These are phyloP conservation scores for Triplophysa rosa DNA, from an alignment of 2,113 vertebrate genomes.

Conservation along the genomic window DNA sequence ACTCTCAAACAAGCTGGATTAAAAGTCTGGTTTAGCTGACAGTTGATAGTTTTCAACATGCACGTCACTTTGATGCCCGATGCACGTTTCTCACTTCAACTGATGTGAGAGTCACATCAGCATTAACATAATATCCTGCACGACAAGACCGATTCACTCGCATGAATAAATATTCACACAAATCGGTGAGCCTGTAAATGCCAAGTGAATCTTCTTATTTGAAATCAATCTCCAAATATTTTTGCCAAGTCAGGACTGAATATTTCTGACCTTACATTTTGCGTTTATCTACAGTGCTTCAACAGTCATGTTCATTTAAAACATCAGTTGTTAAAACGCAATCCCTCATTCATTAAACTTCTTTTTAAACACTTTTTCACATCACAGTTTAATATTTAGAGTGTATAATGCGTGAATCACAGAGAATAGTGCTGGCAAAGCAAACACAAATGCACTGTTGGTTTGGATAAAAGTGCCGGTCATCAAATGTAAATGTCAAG, in stretches of 20 bases:
- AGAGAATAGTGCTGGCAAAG: too few species aligned
- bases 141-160: neutral
- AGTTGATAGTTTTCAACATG: slow-evolving; percentile 6
- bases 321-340: neutral
- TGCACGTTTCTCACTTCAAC: slow-evolving; percentile 5
- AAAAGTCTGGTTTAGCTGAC: neutral
- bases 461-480: too few species aligned
- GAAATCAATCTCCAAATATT: neutral
- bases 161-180: neutral
- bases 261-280: neutral
- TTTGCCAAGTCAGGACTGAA: neutral
- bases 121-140: slow-evolving; percentile 23
- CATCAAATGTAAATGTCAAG: too few species aligned
- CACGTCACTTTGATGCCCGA: neutral
- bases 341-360: too few species aligned
- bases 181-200: slow-evolving; percentile 4
- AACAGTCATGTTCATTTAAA: neutral
- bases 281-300: neutral
- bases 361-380: too few species aligned
- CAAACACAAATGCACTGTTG: too few species aligned
- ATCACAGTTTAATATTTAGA: too few species aligned
- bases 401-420: too few species aligned
- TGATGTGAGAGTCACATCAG: neutral
- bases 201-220: neutral
- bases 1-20: too few species aligned